Percentiles rank a stretch among this genome's conserved stretches.
Conservation (phyloP, 2,888 invertebrate species). For the Chrysotoxum bicinctum region DNA sequence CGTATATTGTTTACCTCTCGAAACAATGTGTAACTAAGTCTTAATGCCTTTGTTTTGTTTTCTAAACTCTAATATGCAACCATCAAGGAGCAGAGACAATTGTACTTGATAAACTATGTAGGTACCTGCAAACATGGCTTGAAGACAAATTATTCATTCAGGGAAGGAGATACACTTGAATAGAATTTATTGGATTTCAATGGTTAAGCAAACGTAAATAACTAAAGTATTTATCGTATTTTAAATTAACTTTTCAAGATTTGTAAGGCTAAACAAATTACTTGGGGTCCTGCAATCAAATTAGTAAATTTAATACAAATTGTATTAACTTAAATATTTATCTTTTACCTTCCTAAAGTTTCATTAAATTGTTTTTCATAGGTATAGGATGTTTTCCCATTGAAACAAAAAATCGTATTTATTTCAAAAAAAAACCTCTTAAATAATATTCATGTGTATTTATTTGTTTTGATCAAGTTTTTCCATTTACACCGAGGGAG, state of each 20-base stretch:
- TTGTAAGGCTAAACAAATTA: background rate
- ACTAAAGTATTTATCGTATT: background rate
- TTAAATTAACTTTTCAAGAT: background rate
- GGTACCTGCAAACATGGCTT: background rate
- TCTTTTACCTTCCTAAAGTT: background rate
- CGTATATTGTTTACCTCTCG: conserved; percentile 7
- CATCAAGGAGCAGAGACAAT: conserved; percentile 1
- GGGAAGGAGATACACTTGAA: background rate
- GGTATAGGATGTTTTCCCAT: background rate
- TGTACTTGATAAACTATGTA: background rate
- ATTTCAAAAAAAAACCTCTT: background rate
- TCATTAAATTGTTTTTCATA: background rate
- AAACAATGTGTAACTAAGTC: conserved; percentile 14
- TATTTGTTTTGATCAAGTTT: background rate
- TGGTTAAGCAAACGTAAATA: background rate
- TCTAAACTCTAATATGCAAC: background rate
- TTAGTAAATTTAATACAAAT: background rate
- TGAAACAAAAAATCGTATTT: background rate
- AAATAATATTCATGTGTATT: background rate
- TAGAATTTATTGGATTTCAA: conserved; percentile 10
- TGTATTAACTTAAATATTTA: background rate
- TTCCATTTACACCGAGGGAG: background rate
- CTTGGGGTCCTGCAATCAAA: background rate
- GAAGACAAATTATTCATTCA: conserved; percentile 8
- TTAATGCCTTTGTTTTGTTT: conserved; percentile 7